Conservation (phyloP, 2,797 vertebrate species). For the Sebastes goodei region DNA sequence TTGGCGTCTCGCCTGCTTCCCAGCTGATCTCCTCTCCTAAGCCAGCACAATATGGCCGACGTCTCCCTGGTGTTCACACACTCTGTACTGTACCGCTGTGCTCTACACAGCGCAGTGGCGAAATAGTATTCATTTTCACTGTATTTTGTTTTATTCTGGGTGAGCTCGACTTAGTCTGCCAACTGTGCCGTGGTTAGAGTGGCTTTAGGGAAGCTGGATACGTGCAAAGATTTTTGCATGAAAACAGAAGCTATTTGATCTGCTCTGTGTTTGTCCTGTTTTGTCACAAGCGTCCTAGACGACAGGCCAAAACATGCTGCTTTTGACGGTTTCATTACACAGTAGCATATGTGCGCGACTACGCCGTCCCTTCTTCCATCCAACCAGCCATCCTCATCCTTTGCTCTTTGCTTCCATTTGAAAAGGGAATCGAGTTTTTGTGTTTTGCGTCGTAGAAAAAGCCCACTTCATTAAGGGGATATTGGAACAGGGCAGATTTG, state of each 20-base stretch:
- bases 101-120: conserved; percentile 49
- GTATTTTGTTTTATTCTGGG: conserved; percentile 63
- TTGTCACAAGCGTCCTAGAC: conserved; percentile 54
- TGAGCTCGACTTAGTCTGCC: conserved; percentile 70
- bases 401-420: conserved; percentile 38
- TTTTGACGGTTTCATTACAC: conserved; percentile 61
- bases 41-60: conserved; percentile 83
- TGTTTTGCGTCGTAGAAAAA: conserved; percentile 81
- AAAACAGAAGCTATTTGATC: conserved; percentile 75
- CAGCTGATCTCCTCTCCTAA: conserved; percentile 81
- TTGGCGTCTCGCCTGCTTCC: conserved; percentile 78
- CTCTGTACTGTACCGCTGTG: conserved; percentile 57
- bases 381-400: neutral
- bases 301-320: conserved; percentile 64
- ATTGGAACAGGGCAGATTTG: conserved; percentile 91
- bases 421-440: conserved; percentile 89
- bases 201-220: conserved; percentile 61
- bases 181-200: conserved; percentile 70
- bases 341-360: conserved; percentile 62
- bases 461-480: conserved; percentile 91
- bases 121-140: conserved; percentile 72
- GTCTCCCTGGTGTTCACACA: conserved; percentile 71
- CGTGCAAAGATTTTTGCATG: conserved; percentile 49
- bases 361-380: conserved; percentile 26
- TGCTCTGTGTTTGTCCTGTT: conserved; percentile 69